These are phyloP conservation scores for Neodontobutis hainanensis DNA, from an alignment of 2,113 vertebrate genomes.

Conservation along the genomic window DNA sequence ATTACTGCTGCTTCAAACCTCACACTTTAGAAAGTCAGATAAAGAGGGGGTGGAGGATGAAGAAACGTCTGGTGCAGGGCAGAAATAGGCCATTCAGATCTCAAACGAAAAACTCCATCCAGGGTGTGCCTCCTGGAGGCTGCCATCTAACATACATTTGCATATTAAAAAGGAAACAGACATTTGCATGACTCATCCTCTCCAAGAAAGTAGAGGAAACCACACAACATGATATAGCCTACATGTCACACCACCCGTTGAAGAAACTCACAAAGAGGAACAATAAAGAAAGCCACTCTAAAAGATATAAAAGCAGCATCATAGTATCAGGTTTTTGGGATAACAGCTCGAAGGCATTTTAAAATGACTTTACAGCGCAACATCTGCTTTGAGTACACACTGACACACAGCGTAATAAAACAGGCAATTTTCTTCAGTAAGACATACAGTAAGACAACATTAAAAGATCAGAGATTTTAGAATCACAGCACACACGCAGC, in stretches of 20 bases:
- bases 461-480: slow-evolving; percentile 31
- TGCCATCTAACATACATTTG: slow-evolving; percentile 59
- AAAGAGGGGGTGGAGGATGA: slow-evolving; percentile 39
- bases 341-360: slow-evolving; percentile 50
- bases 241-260: background rate
- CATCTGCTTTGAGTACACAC: slow-evolving; percentile 51
- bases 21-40: slow-evolving; percentile 45
- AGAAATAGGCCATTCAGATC: slow-evolving; percentile 55
- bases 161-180: slow-evolving; percentile 65
- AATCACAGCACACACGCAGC: slow-evolving; percentile 30
- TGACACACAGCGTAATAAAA: slow-evolving; percentile 43
- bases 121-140: slow-evolving; percentile 50
- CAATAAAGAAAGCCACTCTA: slow-evolving; percentile 9
- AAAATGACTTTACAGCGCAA: slow-evolving; percentile 47
- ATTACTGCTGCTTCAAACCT: slow-evolving; percentile 59
- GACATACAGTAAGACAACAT: slow-evolving; percentile 18
- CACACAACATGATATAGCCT: slow-evolving; percentile 3
- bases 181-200: slow-evolving; percentile 64
- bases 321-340: slow-evolving; percentile 35
- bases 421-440: slow-evolving; percentile 28
- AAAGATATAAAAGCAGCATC: slow-evolving; percentile 21
- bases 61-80: slow-evolving; percentile 36
- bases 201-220: slow-evolving; percentile 59
- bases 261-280: background rate
- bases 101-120: slow-evolving; percentile 43